Evolutionary conservation across 2,888 invertebrate genomes (phyloP).

Genomic region (Incurvaria masculella): DNA sequence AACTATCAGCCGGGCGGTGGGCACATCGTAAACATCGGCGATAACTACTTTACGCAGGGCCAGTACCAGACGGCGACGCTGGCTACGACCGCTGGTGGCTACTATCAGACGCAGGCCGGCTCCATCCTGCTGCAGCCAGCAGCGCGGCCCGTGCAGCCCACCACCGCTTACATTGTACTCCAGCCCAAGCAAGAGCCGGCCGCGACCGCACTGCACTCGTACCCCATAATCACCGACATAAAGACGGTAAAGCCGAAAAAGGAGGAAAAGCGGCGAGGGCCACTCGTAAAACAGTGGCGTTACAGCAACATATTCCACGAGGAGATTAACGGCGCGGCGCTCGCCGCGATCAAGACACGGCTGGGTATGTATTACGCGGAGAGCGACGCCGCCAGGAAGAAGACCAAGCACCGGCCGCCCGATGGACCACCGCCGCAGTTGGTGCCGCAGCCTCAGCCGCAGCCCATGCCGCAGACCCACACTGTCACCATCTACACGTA

Average conservation of each 20-base stretch:
- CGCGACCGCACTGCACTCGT: constrained; percentile 18
- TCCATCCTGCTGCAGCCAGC: constrained; percentile 38
- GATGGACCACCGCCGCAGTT: constrained; percentile 29
- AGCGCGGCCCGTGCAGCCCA: constrained; percentile 35
- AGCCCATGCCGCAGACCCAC: constrained; percentile 35
- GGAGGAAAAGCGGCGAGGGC: constrained; percentile 43
- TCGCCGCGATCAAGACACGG: constrained; percentile 52
- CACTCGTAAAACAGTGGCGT: constrained; percentile 54
- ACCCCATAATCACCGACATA: constrained; percentile 20
- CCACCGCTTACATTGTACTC: constrained; percentile 42
- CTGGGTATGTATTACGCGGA: constrained; percentile 52
- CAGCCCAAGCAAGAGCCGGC: constrained; percentile 41
- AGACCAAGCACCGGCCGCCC: constrained; percentile 37
- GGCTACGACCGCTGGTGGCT: constrained; percentile 33
- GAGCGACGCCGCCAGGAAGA: constrained; percentile 48
- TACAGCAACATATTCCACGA: constrained; percentile 57
- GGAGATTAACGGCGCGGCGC: constrained; percentile 50
- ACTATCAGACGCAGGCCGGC: constrained; percentile 44
- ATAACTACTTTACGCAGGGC: constrained; percentile 46
- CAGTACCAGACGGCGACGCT: constrained; percentile 43
- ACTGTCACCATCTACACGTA: constrained; percentile 41
- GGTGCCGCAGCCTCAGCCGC: constrained; percentile 24
- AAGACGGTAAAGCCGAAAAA: constrained; percentile 21
- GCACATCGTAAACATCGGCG: constrained; percentile 47
- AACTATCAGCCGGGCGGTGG: constrained; percentile 47